Conservation (phyloP, 2,113 vertebrate genomes). For the Gymnarchus niloticus region DNA sequence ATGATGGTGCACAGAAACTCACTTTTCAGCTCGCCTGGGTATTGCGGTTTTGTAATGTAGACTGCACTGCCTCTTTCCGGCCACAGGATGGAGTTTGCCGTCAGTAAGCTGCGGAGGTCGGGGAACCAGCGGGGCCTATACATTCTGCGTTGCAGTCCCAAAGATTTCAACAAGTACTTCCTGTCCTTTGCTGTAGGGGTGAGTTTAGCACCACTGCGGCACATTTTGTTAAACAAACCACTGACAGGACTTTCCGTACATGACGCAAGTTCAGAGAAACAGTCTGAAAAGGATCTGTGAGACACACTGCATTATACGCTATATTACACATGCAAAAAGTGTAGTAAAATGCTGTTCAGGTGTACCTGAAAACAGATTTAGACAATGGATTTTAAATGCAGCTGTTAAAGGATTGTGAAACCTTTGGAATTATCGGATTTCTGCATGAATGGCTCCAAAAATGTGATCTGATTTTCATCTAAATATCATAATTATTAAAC, state of each 20-base stretch:
- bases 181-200: constrained; percentile 92
- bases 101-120: constrained; percentile 76
- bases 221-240: not conserved
- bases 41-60: not conserved
- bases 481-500: not conserved
- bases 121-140: constrained; percentile 86
- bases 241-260: not conserved
- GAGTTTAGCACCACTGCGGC: constrained; percentile 48
- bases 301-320: not conserved
- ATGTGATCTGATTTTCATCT: not conserved
- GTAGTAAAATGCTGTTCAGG: not conserved
- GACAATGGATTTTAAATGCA: not conserved
- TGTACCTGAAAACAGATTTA: not conserved
- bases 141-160: constrained; percentile 88
- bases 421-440: not conserved
- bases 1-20: not conserved
- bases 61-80: constrained; percentile 19
- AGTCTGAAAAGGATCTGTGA: not conserved
- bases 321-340: not conserved
- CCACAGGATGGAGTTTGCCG: constrained; percentile 86
- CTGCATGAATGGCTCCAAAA: not conserved
- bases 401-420: not conserved
- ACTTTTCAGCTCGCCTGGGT: not conserved
- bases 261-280: not conserved
- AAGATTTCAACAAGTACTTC: constrained; percentile 90